Base-by-base conservation (phyloP, 2,113 vertebrate species). In the Eonycteris spelaea region DNA sequence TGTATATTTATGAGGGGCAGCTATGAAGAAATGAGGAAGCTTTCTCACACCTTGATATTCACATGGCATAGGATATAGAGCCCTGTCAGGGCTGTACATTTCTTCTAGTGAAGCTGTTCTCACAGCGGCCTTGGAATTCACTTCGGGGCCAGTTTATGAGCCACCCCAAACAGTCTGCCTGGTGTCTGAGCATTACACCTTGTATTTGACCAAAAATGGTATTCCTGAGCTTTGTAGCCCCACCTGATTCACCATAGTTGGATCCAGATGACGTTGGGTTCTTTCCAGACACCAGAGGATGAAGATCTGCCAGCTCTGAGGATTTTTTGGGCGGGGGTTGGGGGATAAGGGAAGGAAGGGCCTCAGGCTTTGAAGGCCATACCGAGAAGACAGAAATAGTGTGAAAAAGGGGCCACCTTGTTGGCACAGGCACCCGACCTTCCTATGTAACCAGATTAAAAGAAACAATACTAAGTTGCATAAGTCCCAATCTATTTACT, bases 161-260 rank as follows among this genome's bases (percentile, higher is more conserved):
- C 92, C 89, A 61, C 88, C 77, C 43, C 82, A 78, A 77, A 90
- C 88, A 95, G 24, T 78, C 94, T 68, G 94, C 85, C 53, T 83
- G 75, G 67, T 71, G 70, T 55, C 92, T 57, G 61, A 63, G 84
- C 3, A 3, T 95, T 63, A 57, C 80, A 97, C 88, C 91, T 97
- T 97, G 83, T 74, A 59, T 94, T 93, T 98, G 93, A 97, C 96
- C 94, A 97, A 96, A 98, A 86, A 98, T 97, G 96, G 96, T 91
- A 97, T 97, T 95, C 87, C 95, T 94, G 94, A 92, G 77, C 93
- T 86, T 53, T 53, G 24, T 30, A 24, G 77, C 87, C 57, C 94
- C 97, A 97, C 97, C 97, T 96, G 94, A 96, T 96, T 97, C 95
- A 97, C 94, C 77, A 59, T 22, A 14, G 77, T 96, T 68, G 96